A percentile compares a stretch with the other conserved stretches of the same genome.
phyloP scores from a whole-genome alignment of 2,888 invertebrate species.

The Sesia apiformis region DNA sequence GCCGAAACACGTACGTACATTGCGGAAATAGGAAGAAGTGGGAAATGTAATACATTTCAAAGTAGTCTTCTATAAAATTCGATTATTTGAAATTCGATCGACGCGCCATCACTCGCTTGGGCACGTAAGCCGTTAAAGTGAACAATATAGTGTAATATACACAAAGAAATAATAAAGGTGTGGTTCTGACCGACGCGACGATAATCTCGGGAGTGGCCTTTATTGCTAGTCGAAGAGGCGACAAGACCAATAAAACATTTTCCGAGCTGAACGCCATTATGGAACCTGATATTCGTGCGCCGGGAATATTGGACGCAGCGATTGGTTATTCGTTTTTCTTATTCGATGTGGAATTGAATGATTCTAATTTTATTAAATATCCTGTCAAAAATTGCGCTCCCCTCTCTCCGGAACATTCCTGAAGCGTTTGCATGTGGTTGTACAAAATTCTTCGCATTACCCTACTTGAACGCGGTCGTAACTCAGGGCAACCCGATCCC shows the following conservation, averaged over 20 bases:
- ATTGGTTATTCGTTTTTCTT: neutral
- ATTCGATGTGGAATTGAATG: no score
- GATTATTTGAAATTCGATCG: no score
- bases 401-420: no score
- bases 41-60: no score
- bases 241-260: conserved; percentile 35
- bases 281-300: conserved; percentile 39
- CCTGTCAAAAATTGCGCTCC: no score
- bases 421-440: no score
- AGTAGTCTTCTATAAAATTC: no score
- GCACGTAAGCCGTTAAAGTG: neutral
- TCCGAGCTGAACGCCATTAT: conserved; percentile 30
- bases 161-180: conserved; percentile 31
- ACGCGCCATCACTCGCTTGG: neutral
- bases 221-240: conserved; percentile 30
- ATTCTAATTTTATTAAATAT: no score
- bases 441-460: no score
- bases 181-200: conserved; percentile 18
- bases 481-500: conserved; percentile 24
- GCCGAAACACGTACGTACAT: no score
- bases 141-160: conserved; percentile 21
- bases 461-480: conserved; percentile 11
- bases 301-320: conserved; percentile 22
- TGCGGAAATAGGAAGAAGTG: no score
- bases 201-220: conserved; percentile 26